These are phyloP conservation scores for Zootermopsis nevadensis DNA, from an alignment of 2,888 invertebrate species.

Conservation along the genomic window DNA sequence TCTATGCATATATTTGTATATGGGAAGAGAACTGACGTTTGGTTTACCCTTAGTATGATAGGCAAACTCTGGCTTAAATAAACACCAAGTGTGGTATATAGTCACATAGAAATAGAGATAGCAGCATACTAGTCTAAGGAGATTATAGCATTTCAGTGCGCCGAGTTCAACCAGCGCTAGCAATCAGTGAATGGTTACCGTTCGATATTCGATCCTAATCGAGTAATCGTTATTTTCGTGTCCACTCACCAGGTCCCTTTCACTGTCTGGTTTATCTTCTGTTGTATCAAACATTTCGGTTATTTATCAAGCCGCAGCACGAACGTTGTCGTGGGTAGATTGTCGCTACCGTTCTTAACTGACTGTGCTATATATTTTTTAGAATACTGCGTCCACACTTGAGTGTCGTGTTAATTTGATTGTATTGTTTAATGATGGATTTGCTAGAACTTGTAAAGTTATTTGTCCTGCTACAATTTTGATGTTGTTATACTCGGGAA, in stretches of 20 bases:
- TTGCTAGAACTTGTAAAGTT: neutral
- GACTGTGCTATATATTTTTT: neutral
- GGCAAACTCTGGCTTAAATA: neutral
- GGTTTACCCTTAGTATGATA: slow-evolving; percentile 27
- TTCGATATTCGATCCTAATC: slow-evolving; percentile 32
- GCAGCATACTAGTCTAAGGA: neutral
- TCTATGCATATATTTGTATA: slow-evolving; percentile 12
- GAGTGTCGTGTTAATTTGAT: neutral
- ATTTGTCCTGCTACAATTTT: neutral
- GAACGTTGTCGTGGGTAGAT: neutral
- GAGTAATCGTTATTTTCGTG: slow-evolving; percentile 34
- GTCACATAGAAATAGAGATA: neutral
- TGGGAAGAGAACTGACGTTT: slow-evolving; percentile 9
- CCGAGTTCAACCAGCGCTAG: neutral
- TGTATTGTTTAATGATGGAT: neutral
- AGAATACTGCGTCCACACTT: neutral
- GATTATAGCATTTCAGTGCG: slow-evolving; percentile 4
- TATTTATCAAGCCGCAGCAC: slow-evolving; percentile 15
- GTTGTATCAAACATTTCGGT: slow-evolving; percentile 31
- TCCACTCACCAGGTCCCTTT: neutral
- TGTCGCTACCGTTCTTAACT: neutral
- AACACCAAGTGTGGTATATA: neutral
- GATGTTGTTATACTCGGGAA: too few species aligned
- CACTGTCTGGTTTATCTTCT: slow-evolving; percentile 14
- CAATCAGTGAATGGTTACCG: slow-evolving; percentile 24